Evolutionary conservation across 1,140 invertebrate species (phyloP).

Genomic region (Parapsyche elsis): DNA sequence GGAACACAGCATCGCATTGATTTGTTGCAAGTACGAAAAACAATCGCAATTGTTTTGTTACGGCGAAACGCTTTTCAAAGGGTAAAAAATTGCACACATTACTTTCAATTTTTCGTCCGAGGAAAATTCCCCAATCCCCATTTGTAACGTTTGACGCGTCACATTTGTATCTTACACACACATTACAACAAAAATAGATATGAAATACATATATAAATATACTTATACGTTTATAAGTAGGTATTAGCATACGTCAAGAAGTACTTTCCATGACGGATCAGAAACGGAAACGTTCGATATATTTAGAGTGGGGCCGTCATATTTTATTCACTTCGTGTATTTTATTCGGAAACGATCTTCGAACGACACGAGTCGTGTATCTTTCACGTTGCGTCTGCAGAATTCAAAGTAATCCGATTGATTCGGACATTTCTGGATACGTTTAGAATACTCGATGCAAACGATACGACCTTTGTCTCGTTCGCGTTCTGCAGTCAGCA

Average conservation of each 20-base stretch:
- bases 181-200: not conserved
- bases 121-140: not conserved
- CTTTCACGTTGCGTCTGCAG: not conserved
- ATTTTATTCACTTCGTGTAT: not conserved
- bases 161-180: constrained; percentile 11
- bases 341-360: not conserved
- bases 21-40: constrained; percentile 5
- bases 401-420: constrained; percentile 21
- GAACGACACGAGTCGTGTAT: not conserved
- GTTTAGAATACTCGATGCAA: not conserved
- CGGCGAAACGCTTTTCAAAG: not conserved
- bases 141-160: constrained; percentile 16
- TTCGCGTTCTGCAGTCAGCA: not conserved
- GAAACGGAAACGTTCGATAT: not conserved
- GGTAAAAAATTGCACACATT: constrained; percentile 8
- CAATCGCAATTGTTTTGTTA: constrained; percentile 16
- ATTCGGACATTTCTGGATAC: constrained; percentile 18
- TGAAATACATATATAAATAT: not conserved
- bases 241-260: not conserved
- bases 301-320: not conserved
- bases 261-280: not conserved
- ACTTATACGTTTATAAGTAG: not conserved
- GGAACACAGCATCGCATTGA: not conserved
- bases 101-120: not conserved
- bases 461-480: not conserved